Evolutionary conservation across 2,888 invertebrate species (phyloP), one percentile per base, ranked within the genome.

Genomic region (Diploptera punctata): DNA sequence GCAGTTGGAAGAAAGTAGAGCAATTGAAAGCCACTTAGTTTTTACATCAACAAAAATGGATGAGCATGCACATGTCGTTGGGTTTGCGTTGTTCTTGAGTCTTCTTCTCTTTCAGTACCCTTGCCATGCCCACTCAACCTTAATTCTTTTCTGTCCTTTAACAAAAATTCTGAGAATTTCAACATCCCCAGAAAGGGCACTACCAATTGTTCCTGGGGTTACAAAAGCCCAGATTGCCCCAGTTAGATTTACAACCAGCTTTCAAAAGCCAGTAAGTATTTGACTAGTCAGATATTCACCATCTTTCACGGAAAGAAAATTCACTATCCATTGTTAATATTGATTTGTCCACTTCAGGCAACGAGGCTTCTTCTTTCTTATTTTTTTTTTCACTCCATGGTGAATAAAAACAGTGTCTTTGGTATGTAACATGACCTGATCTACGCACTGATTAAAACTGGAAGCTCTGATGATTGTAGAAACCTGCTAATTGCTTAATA

Each of bases 391-490:
- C 57, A 57, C 31, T 24, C 57, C 29, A 5, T 29, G 57, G 29
- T 57, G 26, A 57, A 29, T 65, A 4, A 44, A 65, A 65, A 18
- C 47, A 68, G 62, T 67, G 75, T 75, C 75, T 75, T 75, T 75
- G 75, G 75, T 75, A 75, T 75, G 47, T 75, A 65, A 60, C 67
- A 71, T 57, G 68, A 60, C 52, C 67, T 69, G 70, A 71, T 44
- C 74, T 74, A 74, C 62, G 57, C 62, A 68, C 54, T 57, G 31
- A 54, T 70, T 65, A 70, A 73, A 72, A 72, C 68, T 75, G 75
- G 75, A 75, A 75, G 75, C 75, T 75, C 75, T 73, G 71, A n/a
- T 75, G 75, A 75, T 75, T 75, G 65, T 68, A 73, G 61, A 68
- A 73, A 61, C 70, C 73, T 29, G 24, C 73, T 71, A 73, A 65